Evolutionary conservation across 2,888 invertebrate genomes (phyloP).

Genomic region (Coleophora deauratella): DNA sequence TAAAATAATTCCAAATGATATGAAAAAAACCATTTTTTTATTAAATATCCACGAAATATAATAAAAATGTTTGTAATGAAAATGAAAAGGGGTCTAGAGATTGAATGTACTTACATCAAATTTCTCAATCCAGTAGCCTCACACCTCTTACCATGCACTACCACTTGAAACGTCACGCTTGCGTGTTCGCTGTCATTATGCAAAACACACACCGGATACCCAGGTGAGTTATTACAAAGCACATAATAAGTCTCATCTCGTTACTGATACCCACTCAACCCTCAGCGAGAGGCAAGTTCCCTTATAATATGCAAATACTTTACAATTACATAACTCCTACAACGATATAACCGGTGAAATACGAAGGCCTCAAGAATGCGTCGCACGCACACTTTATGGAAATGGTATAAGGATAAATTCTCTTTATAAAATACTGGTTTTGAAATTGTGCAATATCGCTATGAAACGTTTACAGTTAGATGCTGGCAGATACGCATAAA

Average conservation of each 20-base stretch:
- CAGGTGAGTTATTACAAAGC: slow-evolving; percentile 40
- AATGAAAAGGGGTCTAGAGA: no score
- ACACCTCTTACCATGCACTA: no score
- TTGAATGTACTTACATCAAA: no score
- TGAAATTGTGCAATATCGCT: slow-evolving; percentile 49
- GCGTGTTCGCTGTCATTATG: slow-evolving; percentile 47
- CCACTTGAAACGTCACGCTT: slow-evolving; percentile 23
- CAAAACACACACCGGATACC: slow-evolving; percentile 56
- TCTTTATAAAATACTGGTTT: slow-evolving; percentile 53
- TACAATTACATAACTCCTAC: slow-evolving; percentile 39
- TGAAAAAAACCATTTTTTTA: no score
- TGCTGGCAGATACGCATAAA: slow-evolving; percentile 45
- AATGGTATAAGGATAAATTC: slow-evolving; percentile 60
- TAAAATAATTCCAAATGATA: no score
- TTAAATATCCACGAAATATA: no score
- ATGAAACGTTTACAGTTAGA: slow-evolving; percentile 19
- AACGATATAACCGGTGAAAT: slow-evolving; percentile 2
- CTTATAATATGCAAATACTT: slow-evolving; percentile 33
- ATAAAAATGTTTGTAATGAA: no score
- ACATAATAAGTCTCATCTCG: slow-evolving; percentile 44
- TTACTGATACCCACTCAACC: slow-evolving; percentile 24
- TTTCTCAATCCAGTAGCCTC: no score
- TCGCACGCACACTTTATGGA: slow-evolving; percentile 47
- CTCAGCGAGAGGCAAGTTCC: slow-evolving; percentile 10
- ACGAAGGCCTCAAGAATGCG: no score